Percentiles rank a stretch among this genome's conserved stretches.
phyloP scores from a whole-genome alignment of 2,113 vertebrate genomes.

The Microtus montanus region DNA sequence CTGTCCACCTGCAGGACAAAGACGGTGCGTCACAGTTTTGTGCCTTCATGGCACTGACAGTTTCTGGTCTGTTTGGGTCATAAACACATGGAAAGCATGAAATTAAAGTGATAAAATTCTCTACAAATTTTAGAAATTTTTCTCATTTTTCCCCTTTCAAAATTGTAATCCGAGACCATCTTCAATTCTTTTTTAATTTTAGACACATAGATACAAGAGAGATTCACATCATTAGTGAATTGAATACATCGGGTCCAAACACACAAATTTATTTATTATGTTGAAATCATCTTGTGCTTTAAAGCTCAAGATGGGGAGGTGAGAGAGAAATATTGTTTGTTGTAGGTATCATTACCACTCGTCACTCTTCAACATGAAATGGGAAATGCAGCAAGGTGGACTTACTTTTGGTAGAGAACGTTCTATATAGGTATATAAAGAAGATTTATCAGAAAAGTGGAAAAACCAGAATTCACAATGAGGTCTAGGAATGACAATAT shows the following conservation, averaged over 20 bases:
- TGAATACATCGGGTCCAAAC: not conserved
- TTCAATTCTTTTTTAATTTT: constrained; percentile 37
- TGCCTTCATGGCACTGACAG: not conserved
- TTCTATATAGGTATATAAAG: not conserved
- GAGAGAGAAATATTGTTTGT: not conserved
- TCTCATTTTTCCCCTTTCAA: not conserved
- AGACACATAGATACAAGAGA: not conserved
- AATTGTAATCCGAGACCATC: not conserved
- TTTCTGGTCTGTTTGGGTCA: not conserved
- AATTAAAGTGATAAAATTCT: constrained; percentile 12
- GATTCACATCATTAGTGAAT: not conserved
- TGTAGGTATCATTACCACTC: not conserved
- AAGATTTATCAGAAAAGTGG: not conserved
- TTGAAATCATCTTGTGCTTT: not conserved
- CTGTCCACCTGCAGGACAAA: constrained; percentile 30
- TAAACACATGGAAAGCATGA: not conserved
- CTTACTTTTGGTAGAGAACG: not conserved
- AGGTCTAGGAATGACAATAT: not conserved
- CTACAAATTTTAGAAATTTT: not conserved
- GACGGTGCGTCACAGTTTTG: not conserved
- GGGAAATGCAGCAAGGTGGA: not conserved
- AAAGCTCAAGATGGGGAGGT: not conserved
- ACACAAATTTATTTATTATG: not conserved
- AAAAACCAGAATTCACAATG: not conserved
- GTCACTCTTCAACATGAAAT: not conserved